Conservation (phyloP, 2,888 invertebrate genomes). For the Pterostichus madidus region DNA sequence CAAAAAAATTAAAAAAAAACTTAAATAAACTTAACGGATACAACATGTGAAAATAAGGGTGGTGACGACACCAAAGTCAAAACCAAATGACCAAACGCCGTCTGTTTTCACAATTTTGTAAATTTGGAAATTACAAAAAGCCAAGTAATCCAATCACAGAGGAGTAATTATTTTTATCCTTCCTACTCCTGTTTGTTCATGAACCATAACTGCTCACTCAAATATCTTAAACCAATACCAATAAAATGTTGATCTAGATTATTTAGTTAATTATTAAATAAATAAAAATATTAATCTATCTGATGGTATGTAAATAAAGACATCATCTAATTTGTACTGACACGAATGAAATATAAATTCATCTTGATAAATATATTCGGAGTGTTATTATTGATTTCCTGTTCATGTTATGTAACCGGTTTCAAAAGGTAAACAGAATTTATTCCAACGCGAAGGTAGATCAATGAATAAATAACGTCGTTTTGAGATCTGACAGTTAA, state of each 20-base stretch:
- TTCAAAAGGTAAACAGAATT: slow-evolving; percentile 31
- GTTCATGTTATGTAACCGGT: slow-evolving; percentile 7
- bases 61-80: too few species aligned
- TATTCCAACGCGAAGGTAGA: slow-evolving; percentile 14
- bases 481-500: slow-evolving; percentile 45
- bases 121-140: too few species aligned
- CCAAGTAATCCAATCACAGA: too few species aligned
- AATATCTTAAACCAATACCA: background rate
- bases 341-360: slow-evolving; percentile 6
- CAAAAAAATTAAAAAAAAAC: too few species aligned
- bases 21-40: too few species aligned
- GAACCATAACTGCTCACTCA: too few species aligned
- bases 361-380: slow-evolving; percentile 21
- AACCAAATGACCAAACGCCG: too few species aligned
- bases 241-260: background rate
- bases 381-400: slow-evolving; percentile 27
- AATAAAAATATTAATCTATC: slow-evolving; percentile 1
- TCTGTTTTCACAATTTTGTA: too few species aligned
- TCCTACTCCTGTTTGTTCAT: too few species aligned
- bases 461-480: slow-evolving; percentile 46
- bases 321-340: slow-evolving; percentile 2
- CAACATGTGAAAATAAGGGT: too few species aligned
- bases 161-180: too few species aligned
- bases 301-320: background rate
- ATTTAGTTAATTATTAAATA: background rate